Conservation (phyloP, 2,888 invertebrate species). For the Apamea sordens region DNA sequence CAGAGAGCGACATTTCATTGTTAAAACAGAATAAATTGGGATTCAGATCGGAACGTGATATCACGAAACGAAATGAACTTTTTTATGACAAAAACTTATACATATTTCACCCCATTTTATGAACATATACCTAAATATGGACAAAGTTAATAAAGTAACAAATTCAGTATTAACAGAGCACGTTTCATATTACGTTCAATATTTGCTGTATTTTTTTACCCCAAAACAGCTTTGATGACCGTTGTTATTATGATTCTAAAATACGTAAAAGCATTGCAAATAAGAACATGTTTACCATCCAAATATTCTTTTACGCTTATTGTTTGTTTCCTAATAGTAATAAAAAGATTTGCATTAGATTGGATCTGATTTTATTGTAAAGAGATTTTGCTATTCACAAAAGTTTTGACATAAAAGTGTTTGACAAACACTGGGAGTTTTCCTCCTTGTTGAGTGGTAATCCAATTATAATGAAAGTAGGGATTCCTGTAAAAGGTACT, state of each 20-base stretch:
- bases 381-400: constrained; percentile 37
- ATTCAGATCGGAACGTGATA: constrained; percentile 35
- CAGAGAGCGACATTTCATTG: not conserved
- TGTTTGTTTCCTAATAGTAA: constrained; percentile 36
- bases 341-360: constrained; percentile 34
- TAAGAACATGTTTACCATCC: not conserved
- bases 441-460: constrained; percentile 28
- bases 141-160: constrained; percentile 42
- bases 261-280: constrained; percentile 16
- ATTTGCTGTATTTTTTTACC: constrained; percentile 21
- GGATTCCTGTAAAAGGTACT: constrained; percentile 12
- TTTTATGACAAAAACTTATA: constrained; percentile 22
- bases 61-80: constrained; percentile 26
- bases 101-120: constrained; percentile 29
- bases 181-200: constrained; percentile 29
- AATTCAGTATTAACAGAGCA: constrained; percentile 28
- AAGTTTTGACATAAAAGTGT: constrained; percentile 44
- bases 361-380: constrained; percentile 18
- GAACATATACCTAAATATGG: not conserved
- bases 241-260: constrained; percentile 32
- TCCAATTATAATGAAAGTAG: constrained; percentile 42
- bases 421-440: constrained; percentile 50
- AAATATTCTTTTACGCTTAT: constrained; percentile 27
- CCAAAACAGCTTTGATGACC: constrained; percentile 18
- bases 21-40: constrained; percentile 18